Conservation (phyloP, 64 coral and sea anemone genomes). For the Pocillopora verrucosa region DNA sequence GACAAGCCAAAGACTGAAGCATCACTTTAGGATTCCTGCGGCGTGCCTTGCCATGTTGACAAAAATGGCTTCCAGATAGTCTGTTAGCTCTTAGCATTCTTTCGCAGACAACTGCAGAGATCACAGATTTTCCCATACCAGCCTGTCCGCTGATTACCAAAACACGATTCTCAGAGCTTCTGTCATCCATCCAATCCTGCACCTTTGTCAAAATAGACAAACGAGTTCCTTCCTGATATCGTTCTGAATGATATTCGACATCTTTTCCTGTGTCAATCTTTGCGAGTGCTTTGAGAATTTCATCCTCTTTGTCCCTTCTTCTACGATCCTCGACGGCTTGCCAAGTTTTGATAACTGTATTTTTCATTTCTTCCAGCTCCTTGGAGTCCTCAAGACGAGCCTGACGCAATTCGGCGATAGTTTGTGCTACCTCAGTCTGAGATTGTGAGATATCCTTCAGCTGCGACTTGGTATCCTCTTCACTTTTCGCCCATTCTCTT, state of each 20-base stretch:
- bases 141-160: slow-evolving; percentile 44
- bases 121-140: slow-evolving; percentile 47
- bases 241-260: background rate
- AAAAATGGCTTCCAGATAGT: slow-evolving; percentile 51
- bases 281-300: background rate
- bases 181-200: background rate
- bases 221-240: background rate
- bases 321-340: background rate
- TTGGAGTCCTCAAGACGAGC: background rate
- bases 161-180: background rate
- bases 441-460: background rate
- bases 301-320: background rate
- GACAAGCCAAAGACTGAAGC: slow-evolving; percentile 46
- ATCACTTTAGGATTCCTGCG: slow-evolving; percentile 42
- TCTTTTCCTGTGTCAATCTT: background rate
- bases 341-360: background rate
- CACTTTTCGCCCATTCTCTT: background rate
- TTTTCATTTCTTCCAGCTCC: background rate
- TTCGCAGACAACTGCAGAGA: slow-evolving; percentile 19
- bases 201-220: background rate
- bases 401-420: background rate
- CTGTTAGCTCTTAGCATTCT: slow-evolving; percentile 21
- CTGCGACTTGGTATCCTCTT: background rate
- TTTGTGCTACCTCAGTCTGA: background rate
- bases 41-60: slow-evolving; percentile 36